phyloP scores from a whole-genome alignment of 30 jellyfish, hydroid and myxozoan genomes.

The Pseudorhiza aurosa region DNA sequence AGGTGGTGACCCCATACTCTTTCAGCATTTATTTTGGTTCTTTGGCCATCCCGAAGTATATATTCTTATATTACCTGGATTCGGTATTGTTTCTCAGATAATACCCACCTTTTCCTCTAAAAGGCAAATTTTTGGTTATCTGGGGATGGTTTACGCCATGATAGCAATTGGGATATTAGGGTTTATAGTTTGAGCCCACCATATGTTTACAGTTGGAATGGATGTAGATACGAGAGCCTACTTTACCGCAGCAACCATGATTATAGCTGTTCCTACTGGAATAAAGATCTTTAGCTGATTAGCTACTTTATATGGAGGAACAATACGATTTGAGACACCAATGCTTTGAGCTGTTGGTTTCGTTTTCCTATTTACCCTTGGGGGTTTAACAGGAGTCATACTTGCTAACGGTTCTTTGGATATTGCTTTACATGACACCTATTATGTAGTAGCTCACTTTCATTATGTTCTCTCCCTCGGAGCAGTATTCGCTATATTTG shows the following conservation, averaged over 20 bases:
- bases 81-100: conserved; percentile 79
- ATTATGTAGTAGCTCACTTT: conserved; percentile 88
- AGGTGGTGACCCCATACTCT: conserved; percentile 83
- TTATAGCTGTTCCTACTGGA: conserved; percentile 36
- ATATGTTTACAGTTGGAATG: conserved; percentile 82
- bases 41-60: conserved; percentile 91
- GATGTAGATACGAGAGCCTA: conserved; percentile 89
- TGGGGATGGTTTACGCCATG: conserved; percentile 83
- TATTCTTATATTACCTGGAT: conserved; percentile 71
- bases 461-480: conserved; percentile 84
- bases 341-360: conserved; percentile 83
- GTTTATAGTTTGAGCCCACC: conserved; percentile 86
- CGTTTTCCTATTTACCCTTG: conserved; percentile 72
- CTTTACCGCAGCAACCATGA: conserved; percentile 89
- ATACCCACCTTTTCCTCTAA: conserved; percentile 64
- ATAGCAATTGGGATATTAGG: conserved; percentile 77
- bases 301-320: conserved; percentile 85
- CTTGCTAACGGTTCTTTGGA: conserved; percentile 77
- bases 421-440: conserved; percentile 78
- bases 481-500: conserved; percentile 84
- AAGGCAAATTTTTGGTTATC: conserved; percentile 73
- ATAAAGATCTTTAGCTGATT: conserved; percentile 85
- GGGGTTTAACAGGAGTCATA: conserved; percentile 79
- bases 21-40: conserved; percentile 78
- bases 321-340: conserved; percentile 67